phyloP scores from a whole-genome alignment of 1,140 invertebrate genomes.

The Homalodisca vitripennis region DNA sequence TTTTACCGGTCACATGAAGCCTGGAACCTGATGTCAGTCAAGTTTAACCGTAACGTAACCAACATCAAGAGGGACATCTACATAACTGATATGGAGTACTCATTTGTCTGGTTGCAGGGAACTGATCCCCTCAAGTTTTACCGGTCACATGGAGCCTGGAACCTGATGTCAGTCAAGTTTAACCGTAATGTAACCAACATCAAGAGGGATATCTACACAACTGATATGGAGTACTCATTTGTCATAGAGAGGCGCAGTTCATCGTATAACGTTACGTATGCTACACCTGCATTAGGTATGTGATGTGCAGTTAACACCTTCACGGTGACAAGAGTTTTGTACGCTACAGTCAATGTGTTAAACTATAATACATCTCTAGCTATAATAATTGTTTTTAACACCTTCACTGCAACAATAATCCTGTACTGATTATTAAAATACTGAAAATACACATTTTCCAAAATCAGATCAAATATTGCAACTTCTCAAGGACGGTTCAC shows the following conservation, averaged over 20 bases:
- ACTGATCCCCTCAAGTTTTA: conserved; percentile 1
- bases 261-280: not conserved
- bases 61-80: not conserved
- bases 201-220: not conserved
- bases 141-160: conserved; percentile 1
- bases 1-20: conserved; percentile 1
- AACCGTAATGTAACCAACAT: not conserved
- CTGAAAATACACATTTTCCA: no score
- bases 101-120: conserved; percentile 2
- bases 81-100: not conserved
- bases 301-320: not conserved
- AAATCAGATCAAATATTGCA: no score
- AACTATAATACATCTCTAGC: no score
- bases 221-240: conserved; percentile 2
- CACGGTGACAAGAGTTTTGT: not conserved
- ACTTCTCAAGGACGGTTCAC: no score
- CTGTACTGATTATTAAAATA: no score
- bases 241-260: conserved; percentile 1
- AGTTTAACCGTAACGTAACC: not conserved
- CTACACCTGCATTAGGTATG: not conserved
- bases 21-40: not conserved
- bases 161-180: not conserved
- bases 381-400: no score
- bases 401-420: no score
- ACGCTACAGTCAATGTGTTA: no score